Evolutionary conservation across 64 coral and sea anemone species (phyloP).

Genomic region (Pocillopora damicornis): DNA sequence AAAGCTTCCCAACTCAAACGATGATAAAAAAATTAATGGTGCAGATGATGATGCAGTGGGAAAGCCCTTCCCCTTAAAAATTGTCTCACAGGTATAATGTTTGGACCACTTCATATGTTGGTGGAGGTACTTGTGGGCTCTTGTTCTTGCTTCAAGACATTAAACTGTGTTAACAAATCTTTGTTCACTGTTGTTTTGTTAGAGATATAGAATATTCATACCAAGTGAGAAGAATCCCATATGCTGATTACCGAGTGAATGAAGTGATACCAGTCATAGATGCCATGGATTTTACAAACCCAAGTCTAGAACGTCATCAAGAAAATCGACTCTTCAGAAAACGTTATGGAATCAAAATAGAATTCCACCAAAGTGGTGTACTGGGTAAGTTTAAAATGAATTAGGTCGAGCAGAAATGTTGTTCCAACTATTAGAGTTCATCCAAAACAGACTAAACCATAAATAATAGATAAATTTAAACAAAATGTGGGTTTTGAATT

Average conservation of each 20-base stretch:
- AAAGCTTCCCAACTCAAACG: too few relatives aligned
- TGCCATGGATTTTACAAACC: constrained; percentile 28
- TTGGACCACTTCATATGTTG: too few relatives aligned
- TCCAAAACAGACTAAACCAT: not conserved
- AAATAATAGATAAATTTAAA: too few relatives aligned
- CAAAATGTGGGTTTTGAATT: too few relatives aligned
- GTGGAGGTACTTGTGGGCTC: too few relatives aligned
- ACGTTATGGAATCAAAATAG: constrained; percentile 94
- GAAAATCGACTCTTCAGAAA: constrained; percentile 72
- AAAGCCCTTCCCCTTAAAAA: too few relatives aligned
- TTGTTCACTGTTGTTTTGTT: not conserved
- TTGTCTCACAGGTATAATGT: too few relatives aligned
- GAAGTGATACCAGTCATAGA: constrained; percentile 60
- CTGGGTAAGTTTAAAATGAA: constrained; percentile 46
- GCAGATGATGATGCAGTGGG: too few relatives aligned
- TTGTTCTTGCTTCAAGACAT: too few relatives aligned
- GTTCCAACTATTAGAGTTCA: not conserved
- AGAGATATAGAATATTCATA: constrained; percentile 86
- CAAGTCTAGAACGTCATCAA: not conserved
- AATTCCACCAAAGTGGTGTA: constrained; percentile 86
- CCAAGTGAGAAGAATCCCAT: constrained; percentile 86
- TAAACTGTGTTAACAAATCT: too few relatives aligned
- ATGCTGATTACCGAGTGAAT: constrained; percentile 88
- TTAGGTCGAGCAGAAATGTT: not conserved
- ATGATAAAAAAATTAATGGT: too few relatives aligned